A percentile compares a stretch with the other conserved stretches of the same genome.
Evolutionary conservation across 2,888 invertebrate species (phyloP).

Genomic region (Drosophila koepferae): DNA sequence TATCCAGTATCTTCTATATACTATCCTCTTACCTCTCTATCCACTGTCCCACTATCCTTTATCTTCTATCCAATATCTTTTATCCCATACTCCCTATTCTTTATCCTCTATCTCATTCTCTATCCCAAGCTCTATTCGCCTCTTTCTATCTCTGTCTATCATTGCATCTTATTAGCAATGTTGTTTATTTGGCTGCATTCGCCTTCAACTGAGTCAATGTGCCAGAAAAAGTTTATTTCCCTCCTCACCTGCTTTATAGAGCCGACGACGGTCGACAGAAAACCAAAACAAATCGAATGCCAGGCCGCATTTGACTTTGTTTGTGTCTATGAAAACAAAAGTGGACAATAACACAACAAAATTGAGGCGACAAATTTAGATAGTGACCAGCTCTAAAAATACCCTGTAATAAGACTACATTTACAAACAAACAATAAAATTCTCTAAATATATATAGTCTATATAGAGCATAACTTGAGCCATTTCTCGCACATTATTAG

Average conservation of each 20-base stretch:
- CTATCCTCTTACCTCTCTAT: not conserved
- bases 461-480: too few species aligned
- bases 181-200: slow-evolving; percentile 49
- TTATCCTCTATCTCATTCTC: not conserved
- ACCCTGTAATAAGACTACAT: slow-evolving; percentile 16
- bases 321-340: slow-evolving; percentile 42
- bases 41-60: not conserved
- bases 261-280: slow-evolving; percentile 19
- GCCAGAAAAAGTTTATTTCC: slow-evolving; percentile 82
- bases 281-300: slow-evolving; percentile 49
- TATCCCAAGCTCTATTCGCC: not conserved
- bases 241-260: slow-evolving; percentile 31
- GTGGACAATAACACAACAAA: slow-evolving; percentile 19
- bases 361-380: not conserved
- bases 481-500: not conserved
- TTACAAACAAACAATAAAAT: too few species aligned
- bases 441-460: too few species aligned
- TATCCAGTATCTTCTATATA: not conserved
- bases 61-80: not conserved
- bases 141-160: slow-evolving; percentile 8
- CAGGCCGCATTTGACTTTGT: slow-evolving; percentile 42
- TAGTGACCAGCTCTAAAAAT: slow-evolving; percentile 2
- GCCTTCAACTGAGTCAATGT: slow-evolving; percentile 82
- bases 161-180: slow-evolving; percentile 45
- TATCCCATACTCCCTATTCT: not conserved